These are phyloP conservation scores for Fregetta grallaria DNA, from an alignment of 2,113 vertebrate species.

Conservation along the genomic window DNA sequence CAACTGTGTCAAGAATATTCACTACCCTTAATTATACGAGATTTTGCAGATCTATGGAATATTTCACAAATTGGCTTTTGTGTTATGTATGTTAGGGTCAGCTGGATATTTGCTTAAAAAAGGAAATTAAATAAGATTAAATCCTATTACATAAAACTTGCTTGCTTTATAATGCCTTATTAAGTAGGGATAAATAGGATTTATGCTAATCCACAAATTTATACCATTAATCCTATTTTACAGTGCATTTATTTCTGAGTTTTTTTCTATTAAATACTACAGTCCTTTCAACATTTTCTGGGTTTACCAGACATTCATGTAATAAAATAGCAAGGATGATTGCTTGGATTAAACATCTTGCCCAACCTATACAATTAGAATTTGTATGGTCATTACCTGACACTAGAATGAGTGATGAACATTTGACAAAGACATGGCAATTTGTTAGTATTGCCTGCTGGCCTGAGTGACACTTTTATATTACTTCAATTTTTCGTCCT, in stretches of 20 bases:
- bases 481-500: slow-evolving; percentile 35
- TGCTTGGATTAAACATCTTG: slow-evolving; percentile 32
- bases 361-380: slow-evolving; percentile 31
- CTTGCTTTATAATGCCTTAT: slow-evolving; percentile 46
- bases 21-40: not conserved
- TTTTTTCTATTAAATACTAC: not conserved
- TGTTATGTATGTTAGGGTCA: not conserved
- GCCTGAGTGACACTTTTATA: slow-evolving; percentile 55
- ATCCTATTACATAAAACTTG: slow-evolving; percentile 7
- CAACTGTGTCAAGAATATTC: not conserved
- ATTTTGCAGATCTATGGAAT: not conserved
- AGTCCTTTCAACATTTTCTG: slow-evolving; percentile 20
- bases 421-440: slow-evolving; percentile 44
- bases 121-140: slow-evolving; percentile 16
- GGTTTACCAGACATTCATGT: slow-evolving; percentile 10
- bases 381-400: slow-evolving; percentile 54
- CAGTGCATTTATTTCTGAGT: slow-evolving; percentile 34
- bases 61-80: slow-evolving; percentile 19
- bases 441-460: slow-evolving; percentile 60
- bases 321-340: slow-evolving; percentile 26
- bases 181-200: slow-evolving; percentile 47
- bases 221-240: slow-evolving; percentile 49
- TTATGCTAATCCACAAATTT: slow-evolving; percentile 57
- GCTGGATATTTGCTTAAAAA: not conserved
- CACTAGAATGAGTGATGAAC: slow-evolving; percentile 45